Evolutionary conservation across 2,888 invertebrate genomes (phyloP).

Genomic region (Chrysolina oricalcia): DNA sequence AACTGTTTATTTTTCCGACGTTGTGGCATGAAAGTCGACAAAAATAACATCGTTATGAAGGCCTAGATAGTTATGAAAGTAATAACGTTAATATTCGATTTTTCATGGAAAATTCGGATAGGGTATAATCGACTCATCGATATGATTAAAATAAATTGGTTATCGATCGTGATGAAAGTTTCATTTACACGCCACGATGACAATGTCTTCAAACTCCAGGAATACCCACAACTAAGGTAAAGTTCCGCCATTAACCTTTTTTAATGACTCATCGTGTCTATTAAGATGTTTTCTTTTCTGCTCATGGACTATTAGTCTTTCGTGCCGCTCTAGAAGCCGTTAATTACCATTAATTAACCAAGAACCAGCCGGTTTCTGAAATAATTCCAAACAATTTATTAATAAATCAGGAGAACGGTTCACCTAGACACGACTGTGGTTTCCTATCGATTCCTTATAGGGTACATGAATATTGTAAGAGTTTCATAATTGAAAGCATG

Average conservation of each 20-base stretch:
- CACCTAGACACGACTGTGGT: constrained; percentile 43
- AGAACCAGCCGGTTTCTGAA: constrained; percentile 48
- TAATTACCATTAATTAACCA: constrained; percentile 57
- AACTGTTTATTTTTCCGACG: too few relatives aligned
- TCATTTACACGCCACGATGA: neutral
- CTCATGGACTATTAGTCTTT: constrained; percentile 21
- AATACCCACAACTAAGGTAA: neutral
- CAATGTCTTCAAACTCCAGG: neutral
- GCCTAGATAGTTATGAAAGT: too few relatives aligned
- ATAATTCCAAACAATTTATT: constrained; percentile 56
- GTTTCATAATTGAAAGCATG: constrained; percentile 53
- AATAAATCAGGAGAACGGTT: constrained; percentile 55
- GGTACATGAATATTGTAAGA: constrained; percentile 51
- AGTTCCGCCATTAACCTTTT: constrained; percentile 18
- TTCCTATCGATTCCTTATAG: constrained; percentile 54
- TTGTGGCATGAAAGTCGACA: too few relatives aligned
- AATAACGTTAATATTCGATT: too few relatives aligned
- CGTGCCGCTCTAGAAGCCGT: constrained; percentile 50
- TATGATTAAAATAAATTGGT: neutral
- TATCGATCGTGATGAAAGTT: neutral
- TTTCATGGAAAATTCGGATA: too few relatives aligned
- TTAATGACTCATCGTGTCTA: constrained; percentile 21
- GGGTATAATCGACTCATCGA: too few relatives aligned
- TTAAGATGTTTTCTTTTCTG: constrained; percentile 20
- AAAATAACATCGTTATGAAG: too few relatives aligned